These are phyloP conservation scores for Prunella strophiata DNA, from an alignment of 2,797 vertebrate species.

Conservation along the genomic window DNA sequence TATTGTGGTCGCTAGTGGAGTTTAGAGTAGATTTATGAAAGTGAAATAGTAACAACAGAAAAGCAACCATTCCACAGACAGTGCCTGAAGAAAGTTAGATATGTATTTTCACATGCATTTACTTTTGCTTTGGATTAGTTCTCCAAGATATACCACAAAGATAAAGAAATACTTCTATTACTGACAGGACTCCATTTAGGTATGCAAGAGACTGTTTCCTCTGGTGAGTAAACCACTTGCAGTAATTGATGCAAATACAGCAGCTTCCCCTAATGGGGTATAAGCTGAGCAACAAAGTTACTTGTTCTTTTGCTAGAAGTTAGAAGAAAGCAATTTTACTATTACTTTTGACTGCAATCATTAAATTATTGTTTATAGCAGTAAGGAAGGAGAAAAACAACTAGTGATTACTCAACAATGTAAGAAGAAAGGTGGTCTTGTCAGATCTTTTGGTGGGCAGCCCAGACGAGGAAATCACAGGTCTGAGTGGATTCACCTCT, in stretches of 20 bases:
- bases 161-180: neutral
- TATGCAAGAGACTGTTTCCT: neutral
- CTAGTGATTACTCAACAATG: neutral
- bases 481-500: neutral
- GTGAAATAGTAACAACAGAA: neutral
- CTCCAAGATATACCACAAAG: neutral
- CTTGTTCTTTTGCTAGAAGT: neutral
- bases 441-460: neutral
- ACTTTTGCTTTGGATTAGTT: neutral
- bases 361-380: neutral
- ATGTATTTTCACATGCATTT: accelerated
- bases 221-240: neutral
- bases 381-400: neutral
- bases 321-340: neutral
- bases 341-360: neutral
- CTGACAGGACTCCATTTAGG: neutral
- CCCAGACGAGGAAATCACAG: neutral
- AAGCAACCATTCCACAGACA: neutral
- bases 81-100: neutral
- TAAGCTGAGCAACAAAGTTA: neutral
- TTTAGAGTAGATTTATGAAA: neutral
- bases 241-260: neutral
- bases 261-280: neutral
- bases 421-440: neutral
- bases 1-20: neutral